These are phyloP conservation scores for Chiloscyllium plagiosum DNA, from an alignment of 2,113 vertebrate genomes.

Conservation along the genomic window DNA sequence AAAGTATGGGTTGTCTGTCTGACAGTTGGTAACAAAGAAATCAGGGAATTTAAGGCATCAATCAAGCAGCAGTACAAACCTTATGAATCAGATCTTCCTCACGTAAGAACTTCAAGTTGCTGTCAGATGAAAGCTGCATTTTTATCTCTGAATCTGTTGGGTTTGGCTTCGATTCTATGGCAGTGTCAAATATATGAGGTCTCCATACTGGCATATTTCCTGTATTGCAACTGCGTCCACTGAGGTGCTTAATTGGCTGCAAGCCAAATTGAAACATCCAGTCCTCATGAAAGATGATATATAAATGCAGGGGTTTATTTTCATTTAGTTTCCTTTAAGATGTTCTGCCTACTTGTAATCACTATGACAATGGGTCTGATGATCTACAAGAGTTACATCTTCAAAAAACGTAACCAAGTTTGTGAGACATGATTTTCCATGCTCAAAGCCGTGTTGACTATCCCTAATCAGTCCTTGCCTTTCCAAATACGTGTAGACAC, in stretches of 20 bases:
- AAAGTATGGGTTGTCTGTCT: too few relatives aligned
- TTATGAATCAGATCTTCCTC: not conserved
- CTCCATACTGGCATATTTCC: not conserved
- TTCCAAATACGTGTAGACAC: too few relatives aligned
- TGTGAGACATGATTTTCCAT: too few relatives aligned
- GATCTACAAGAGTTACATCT: too few relatives aligned
- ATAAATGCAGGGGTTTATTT: too few relatives aligned
- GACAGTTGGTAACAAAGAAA: not conserved
- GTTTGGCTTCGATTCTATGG: not conserved
- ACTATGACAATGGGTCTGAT: not conserved
- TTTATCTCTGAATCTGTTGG: not conserved
- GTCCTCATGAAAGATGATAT: too few relatives aligned
- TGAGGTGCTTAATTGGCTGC: too few relatives aligned
- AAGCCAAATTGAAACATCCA: too few relatives aligned
- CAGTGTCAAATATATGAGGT: not conserved
- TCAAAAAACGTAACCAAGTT: too few relatives aligned
- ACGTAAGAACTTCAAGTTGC: not conserved
- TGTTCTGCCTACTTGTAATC: not conserved
- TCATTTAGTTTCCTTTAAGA: not conserved
- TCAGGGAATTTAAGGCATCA: not conserved
- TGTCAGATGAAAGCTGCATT: constrained; percentile 4
- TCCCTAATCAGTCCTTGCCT: too few relatives aligned
- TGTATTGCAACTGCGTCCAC: too few relatives aligned
- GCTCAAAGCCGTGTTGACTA: too few relatives aligned
- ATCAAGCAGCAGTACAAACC: not conserved